These are phyloP conservation scores for Paramormyrops hopkinsi DNA, from an alignment of 2,797 vertebrate genomes.

Conservation along the genomic window DNA sequence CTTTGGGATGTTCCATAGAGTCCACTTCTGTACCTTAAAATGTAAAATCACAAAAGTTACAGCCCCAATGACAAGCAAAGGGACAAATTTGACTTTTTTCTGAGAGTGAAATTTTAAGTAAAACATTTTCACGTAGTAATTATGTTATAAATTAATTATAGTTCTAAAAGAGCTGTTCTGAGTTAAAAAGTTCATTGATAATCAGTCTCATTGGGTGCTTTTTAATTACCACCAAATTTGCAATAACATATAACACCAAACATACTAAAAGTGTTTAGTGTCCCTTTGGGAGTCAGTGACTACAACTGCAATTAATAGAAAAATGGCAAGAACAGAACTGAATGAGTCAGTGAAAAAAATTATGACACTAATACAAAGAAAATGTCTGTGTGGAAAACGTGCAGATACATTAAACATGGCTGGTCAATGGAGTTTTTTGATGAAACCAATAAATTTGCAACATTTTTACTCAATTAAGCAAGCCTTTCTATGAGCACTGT, in stretches of 20 bases:
- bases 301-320: neutral
- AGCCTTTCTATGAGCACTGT: neutral
- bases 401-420: neutral
- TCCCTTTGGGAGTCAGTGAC: neutral
- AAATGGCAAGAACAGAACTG: neutral
- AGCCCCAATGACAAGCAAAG: neutral
- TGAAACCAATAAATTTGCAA: neutral
- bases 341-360: neutral
- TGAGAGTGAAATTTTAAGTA: neutral
- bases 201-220: neutral
- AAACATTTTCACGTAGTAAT: neutral
- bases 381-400: neutral
- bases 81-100: neutral
- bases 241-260: neutral
- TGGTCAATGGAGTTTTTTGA: neutral
- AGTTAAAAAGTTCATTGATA: neutral
- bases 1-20: neutral
- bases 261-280: neutral
- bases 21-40: neutral
- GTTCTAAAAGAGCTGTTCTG: neutral
- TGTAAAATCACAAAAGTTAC: neutral
- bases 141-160: neutral
- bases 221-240: neutral
- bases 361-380: neutral
- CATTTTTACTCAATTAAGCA: neutral